Percentiles rank a stretch among this genome's conserved stretches.
Conservation (phyloP, 2,113 vertebrate genomes). For the Salvator merianae region DNA sequence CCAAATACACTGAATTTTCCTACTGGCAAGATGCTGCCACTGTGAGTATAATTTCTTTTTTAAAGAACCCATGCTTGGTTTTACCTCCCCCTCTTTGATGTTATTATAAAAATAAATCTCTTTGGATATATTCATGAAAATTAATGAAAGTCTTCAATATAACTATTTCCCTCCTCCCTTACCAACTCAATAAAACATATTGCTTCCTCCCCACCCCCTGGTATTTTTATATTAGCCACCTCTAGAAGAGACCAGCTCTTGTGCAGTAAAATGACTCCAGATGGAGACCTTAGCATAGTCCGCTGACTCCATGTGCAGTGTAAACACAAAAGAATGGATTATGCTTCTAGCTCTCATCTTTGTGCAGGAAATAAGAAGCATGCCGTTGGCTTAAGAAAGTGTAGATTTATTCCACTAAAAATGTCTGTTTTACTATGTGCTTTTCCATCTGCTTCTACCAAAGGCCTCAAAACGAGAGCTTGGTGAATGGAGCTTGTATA, state of each 20-base stretch:
- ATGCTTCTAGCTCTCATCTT: slow-evolving; percentile 47
- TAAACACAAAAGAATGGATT: slow-evolving; percentile 31
- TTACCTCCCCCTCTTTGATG: slow-evolving; percentile 42
- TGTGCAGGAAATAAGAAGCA: slow-evolving; percentile 36
- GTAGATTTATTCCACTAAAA: rapidly evolving
- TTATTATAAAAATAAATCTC: slow-evolving; percentile 55
- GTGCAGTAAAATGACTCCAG: slow-evolving; percentile 51
- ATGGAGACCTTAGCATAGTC: slow-evolving; percentile 37
- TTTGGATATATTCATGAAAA: slow-evolving; percentile 55
- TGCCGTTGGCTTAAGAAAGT: slow-evolving; percentile 40
- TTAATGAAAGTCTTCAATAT: slow-evolving; percentile 46
- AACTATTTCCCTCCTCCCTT: slow-evolving; percentile 18
- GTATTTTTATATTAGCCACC: slow-evolving; percentile 58
- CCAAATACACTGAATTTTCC: neutral
- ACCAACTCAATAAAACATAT: slow-evolving; percentile 57
- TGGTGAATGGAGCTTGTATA: slow-evolving; percentile 34
- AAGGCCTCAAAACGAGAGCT: slow-evolving; percentile 41
- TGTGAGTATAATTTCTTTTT: neutral
- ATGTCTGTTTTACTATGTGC: slow-evolving; percentile 24
- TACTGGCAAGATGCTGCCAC: neutral
- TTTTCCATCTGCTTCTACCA: slow-evolving; percentile 39
- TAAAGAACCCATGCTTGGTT: slow-evolving; percentile 29
- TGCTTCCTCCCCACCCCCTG: slow-evolving; percentile 42
- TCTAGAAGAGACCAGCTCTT: slow-evolving; percentile 37
- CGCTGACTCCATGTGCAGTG: slow-evolving; percentile 30